Conservation (phyloP, 1,140 invertebrate species). For the Achatina immaculata region DNA sequence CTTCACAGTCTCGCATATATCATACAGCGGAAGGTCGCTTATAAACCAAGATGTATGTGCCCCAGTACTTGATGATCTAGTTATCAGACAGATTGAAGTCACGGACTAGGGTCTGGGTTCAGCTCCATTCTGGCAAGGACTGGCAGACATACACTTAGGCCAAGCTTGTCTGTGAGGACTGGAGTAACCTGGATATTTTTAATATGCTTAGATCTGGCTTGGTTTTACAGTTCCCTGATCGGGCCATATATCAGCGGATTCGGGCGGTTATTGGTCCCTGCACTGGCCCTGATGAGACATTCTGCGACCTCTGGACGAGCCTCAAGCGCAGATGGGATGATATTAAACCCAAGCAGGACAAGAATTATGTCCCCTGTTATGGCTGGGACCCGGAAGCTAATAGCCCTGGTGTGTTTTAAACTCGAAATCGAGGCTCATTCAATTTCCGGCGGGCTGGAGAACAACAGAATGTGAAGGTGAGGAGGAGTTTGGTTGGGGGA, state of each 20-base stretch:
- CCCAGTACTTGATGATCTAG: no score
- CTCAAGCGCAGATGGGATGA: not conserved
- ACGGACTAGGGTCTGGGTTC: no score
- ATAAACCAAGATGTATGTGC: no score
- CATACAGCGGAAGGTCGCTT: no score
- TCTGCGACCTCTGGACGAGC: not conserved
- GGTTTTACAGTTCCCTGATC: not conserved
- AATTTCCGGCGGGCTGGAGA: no score
- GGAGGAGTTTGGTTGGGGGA: no score
- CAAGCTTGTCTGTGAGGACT: not conserved
- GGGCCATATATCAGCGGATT: not conserved
- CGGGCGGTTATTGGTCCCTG: not conserved
- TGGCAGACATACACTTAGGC: not conserved
- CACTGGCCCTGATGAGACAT: not conserved
- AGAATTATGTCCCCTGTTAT: not conserved
- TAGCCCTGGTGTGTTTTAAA: no score
- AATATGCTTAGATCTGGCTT: not conserved
- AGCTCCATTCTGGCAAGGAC: not conserved
- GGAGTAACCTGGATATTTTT: not conserved
- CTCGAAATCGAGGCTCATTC: no score
- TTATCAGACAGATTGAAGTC: no score
- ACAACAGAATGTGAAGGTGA: no score
- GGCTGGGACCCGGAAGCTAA: no score
- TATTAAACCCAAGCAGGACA: not conserved
- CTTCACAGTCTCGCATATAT: no score